phyloP scores from a whole-genome alignment of 2,888 invertebrate species.

The Pediacus dermestoides region DNA sequence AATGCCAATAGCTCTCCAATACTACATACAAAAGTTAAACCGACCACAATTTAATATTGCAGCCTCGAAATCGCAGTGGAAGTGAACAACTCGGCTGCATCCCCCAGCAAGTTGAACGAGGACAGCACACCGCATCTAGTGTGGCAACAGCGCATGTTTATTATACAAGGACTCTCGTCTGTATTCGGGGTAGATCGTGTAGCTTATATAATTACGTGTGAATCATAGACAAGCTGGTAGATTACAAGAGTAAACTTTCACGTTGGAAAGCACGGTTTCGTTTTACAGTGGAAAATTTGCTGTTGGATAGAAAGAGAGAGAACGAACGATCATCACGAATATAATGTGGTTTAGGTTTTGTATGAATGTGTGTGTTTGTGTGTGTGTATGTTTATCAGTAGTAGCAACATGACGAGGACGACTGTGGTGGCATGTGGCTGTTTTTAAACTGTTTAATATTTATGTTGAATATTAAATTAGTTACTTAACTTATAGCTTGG shows the following conservation, averaged over 20 bases:
- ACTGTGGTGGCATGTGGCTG: conserved; percentile 20
- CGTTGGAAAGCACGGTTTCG: too few relatives aligned
- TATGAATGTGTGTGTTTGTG: too few relatives aligned
- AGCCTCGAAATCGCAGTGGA: background rate
- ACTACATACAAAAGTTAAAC: conserved; percentile 1
- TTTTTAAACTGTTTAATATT: conserved; percentile 36
- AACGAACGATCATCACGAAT: too few relatives aligned
- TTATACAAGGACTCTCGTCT: conserved; percentile 18
- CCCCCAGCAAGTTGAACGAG: conserved; percentile 10
- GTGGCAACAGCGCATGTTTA: conserved; percentile 13
- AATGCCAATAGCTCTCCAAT: too few relatives aligned
- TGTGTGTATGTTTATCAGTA: too few relatives aligned
- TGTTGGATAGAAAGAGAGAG: too few relatives aligned
- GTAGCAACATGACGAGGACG: too few relatives aligned
- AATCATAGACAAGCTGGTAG: conserved; percentile 26
- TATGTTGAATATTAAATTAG: conserved; percentile 34
- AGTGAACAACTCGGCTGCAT: conserved; percentile 1
- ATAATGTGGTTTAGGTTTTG: too few relatives aligned
- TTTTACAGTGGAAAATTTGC: too few relatives aligned
- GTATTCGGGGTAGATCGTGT: conserved; percentile 21
- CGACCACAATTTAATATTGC: conserved; percentile 2
- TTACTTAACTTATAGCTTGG: too few relatives aligned
- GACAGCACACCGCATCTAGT: conserved; percentile 8
- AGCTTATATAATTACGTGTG: conserved; percentile 33
- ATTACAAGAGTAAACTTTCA: conserved; percentile 5